Percentiles rank a stretch among this genome's conserved stretches.
phyloP scores from a whole-genome alignment of 2,888 invertebrate genomes.

The Muschampia plurimacula region DNA sequence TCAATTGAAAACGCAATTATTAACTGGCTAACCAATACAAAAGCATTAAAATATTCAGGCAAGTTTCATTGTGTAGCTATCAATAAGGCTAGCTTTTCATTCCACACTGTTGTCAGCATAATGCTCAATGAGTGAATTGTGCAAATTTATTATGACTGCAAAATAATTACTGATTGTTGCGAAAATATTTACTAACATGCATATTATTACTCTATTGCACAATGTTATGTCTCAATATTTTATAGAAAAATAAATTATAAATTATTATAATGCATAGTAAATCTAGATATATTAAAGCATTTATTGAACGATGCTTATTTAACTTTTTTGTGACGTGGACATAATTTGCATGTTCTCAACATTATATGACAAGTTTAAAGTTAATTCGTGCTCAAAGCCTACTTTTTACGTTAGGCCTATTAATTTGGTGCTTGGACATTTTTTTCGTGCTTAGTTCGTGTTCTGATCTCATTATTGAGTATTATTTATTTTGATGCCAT shows the following conservation, averaged over 20 bases:
- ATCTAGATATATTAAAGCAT: slow-evolving; percentile 48
- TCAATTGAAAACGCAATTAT: neutral
- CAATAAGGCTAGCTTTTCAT: slow-evolving; percentile 51
- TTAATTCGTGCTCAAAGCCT: slow-evolving; percentile 39
- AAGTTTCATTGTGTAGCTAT: neutral
- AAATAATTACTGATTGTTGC: slow-evolving; percentile 77
- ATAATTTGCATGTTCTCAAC: slow-evolving; percentile 21
- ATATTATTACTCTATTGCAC: slow-evolving; percentile 78
- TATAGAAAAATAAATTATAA: slow-evolving; percentile 61
- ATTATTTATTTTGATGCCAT: slow-evolving; percentile 86
- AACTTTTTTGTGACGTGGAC: neutral
- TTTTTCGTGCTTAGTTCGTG: slow-evolving; percentile 69
- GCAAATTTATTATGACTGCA: slow-evolving; percentile 78
- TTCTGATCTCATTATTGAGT: slow-evolving; percentile 83
- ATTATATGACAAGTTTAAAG: slow-evolving; percentile 33
- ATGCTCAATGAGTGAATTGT: slow-evolving; percentile 68
- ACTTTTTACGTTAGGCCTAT: slow-evolving; percentile 54
- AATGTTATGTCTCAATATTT: slow-evolving; percentile 84
- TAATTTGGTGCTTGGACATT: slow-evolving; percentile 70
- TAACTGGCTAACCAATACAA: neutral
- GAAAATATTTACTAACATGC: slow-evolving; percentile 72
- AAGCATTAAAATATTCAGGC: neutral
- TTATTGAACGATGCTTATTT: slow-evolving; percentile 41
- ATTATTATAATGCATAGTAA: slow-evolving; percentile 46
- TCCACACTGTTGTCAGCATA: slow-evolving; percentile 54